Conservation (phyloP, 1,140 invertebrate species). For the Eriosoma lanigerum region DNA sequence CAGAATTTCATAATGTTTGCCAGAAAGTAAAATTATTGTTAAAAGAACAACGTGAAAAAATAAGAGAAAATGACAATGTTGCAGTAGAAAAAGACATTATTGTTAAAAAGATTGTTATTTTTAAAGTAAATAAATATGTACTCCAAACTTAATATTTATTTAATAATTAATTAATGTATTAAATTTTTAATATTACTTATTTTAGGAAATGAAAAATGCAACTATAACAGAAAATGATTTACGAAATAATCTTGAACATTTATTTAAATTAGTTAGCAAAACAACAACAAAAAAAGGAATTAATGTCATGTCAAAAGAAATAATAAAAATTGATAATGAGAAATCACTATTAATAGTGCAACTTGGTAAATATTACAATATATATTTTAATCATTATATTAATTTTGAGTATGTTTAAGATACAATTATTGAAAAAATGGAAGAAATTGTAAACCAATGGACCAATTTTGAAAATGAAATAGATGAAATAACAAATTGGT, state of each 20-base stretch:
- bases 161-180: slow-evolving; percentile 55
- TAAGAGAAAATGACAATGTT: slow-evolving; percentile 74
- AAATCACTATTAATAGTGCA: neutral
- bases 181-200: slow-evolving; percentile 40
- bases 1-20: slow-evolving; percentile 71
- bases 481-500: slow-evolving; percentile 80
- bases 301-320: slow-evolving; percentile 72
- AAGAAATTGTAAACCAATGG: slow-evolving; percentile 79
- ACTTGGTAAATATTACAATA: slow-evolving; percentile 12
- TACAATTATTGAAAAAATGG: slow-evolving; percentile 68
- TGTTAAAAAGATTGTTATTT: slow-evolving; percentile 69
- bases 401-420: slow-evolving; percentile 57
- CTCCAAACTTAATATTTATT: slow-evolving; percentile 56
- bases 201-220: slow-evolving; percentile 59
- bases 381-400: neutral
- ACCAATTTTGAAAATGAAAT: slow-evolving; percentile 80
- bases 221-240: slow-evolving; percentile 11
- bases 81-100: slow-evolving; percentile 81
- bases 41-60: slow-evolving; percentile 72
- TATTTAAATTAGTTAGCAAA: slow-evolving; percentile 71
- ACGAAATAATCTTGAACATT: slow-evolving; percentile 66
- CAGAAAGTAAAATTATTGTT: slow-evolving; percentile 79
- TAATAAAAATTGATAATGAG: slow-evolving; percentile 58
- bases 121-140: slow-evolving; percentile 60
- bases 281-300: slow-evolving; percentile 80